A percentile compares a stretch with the other conserved stretches of the same genome.
phyloP scores from a whole-genome alignment of 2,888 invertebrate species.

The Ernsta delagoae region DNA sequence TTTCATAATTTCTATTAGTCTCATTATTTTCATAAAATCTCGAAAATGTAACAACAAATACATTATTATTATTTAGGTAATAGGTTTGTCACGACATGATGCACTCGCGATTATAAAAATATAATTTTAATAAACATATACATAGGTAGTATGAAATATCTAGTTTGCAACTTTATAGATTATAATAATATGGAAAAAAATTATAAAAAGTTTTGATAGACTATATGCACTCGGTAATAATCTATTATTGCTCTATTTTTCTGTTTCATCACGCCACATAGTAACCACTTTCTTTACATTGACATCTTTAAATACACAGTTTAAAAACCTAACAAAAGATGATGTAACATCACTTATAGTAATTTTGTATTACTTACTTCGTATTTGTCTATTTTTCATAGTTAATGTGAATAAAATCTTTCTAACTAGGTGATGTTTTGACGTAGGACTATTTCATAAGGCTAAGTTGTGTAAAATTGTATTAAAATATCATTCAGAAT shows the following conservation, averaged over 20 bases:
- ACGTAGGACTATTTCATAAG: constrained; percentile 62
- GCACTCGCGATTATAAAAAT: constrained; percentile 71
- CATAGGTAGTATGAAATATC: constrained; percentile 44
- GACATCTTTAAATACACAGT: constrained; percentile 52
- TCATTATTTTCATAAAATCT: constrained; percentile 72
- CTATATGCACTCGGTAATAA: constrained; percentile 38
- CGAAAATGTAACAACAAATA: constrained; percentile 65
- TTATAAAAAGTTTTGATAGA: constrained; percentile 44
- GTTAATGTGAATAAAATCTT: constrained; percentile 60
- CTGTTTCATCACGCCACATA: constrained; percentile 37
- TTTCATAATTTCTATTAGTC: constrained; percentile 74
- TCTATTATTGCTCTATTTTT: constrained; percentile 33
- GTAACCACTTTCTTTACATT: constrained; percentile 42
- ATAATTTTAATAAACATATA: constrained; percentile 42
- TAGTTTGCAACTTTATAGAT: constrained; percentile 58
- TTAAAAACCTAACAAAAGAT: constrained; percentile 56
- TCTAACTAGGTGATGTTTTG: constrained; percentile 64
- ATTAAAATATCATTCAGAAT: constrained; percentile 81
- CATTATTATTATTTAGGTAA: constrained; percentile 61
- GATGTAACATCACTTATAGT: constrained; percentile 50
- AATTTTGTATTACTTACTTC: constrained; percentile 46
- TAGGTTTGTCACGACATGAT: constrained; percentile 70
- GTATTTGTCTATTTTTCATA: constrained; percentile 57
- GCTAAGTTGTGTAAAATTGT: constrained; percentile 69
- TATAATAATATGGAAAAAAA: constrained; percentile 24